These are phyloP conservation scores for Hyles vespertilio DNA, from an alignment of 1,140 invertebrate species.

Conservation along the genomic window DNA sequence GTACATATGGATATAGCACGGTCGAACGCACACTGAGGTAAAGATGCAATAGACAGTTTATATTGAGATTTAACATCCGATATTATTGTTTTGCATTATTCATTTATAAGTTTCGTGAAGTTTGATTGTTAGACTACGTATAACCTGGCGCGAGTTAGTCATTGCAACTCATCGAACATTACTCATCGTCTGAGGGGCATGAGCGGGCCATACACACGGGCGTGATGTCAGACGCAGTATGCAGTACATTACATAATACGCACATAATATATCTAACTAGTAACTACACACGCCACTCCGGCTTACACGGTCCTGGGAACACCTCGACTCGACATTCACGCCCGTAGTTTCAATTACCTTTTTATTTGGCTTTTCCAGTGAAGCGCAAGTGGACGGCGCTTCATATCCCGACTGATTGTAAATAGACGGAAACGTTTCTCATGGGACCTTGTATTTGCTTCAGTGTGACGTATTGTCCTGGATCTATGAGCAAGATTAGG, in stretches of 20 bases:
- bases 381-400: constrained; percentile 56
- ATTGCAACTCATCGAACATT: constrained; percentile 25
- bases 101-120: constrained; percentile 48
- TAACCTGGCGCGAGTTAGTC: constrained; percentile 23
- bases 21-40: constrained; percentile 75
- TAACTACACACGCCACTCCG: constrained; percentile 12
- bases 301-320: constrained; percentile 5
- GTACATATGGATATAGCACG: constrained; percentile 65
- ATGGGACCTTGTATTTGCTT: constrained; percentile 59
- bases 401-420: constrained; percentile 48
- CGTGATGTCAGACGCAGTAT: constrained; percentile 9
- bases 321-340: constrained; percentile 19
- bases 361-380: constrained; percentile 43
- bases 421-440: constrained; percentile 44
- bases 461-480: constrained; percentile 72
- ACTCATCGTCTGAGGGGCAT: constrained; percentile 6
- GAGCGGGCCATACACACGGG: constrained; percentile 21
- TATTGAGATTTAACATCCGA: constrained; percentile 40
- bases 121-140: constrained; percentile 26
- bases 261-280: constrained; percentile 13
- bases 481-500: constrained; percentile 39
- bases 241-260: constrained; percentile 2
- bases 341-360: constrained; percentile 31
- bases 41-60: constrained; percentile 49
- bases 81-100: constrained; percentile 59